Conservation (phyloP, 2,113 vertebrate species). For the Siphamia tubifer region DNA sequence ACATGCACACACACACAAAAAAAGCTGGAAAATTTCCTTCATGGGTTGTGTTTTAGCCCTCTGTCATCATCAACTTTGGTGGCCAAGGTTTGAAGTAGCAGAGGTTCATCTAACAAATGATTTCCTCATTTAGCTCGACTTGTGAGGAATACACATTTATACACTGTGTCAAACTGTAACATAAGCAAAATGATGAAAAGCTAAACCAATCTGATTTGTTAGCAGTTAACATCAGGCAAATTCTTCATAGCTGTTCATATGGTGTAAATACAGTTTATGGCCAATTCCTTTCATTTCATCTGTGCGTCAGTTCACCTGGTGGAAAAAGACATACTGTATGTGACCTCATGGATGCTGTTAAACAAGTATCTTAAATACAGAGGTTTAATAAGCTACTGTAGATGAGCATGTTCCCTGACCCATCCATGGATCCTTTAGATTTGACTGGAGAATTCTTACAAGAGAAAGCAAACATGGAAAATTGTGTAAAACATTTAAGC, state of each 20-base stretch:
- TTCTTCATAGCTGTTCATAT: background rate
- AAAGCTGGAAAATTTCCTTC: conserved; percentile 62
- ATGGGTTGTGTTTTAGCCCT: conserved; percentile 33
- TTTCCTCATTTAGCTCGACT: conserved; percentile 26
- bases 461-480: too few species aligned
- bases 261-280: background rate
- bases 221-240: conserved; percentile 1
- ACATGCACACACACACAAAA: conserved; percentile 38
- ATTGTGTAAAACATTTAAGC: too few species aligned
- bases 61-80: conserved; percentile 56
- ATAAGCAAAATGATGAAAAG: conserved; percentile 17
- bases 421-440: too few species aligned
- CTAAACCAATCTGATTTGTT: conserved; percentile 22
- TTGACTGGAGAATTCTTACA: too few species aligned
- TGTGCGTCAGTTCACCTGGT: too few species aligned
- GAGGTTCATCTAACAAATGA: conserved; percentile 31
- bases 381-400: too few species aligned
- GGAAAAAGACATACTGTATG: too few species aligned
- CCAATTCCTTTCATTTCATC: background rate
- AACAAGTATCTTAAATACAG: too few species aligned
- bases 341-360: too few species aligned
- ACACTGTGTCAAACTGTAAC: conserved; percentile 5
- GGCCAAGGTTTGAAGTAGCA: conserved; percentile 29
- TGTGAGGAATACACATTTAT: conserved; percentile 3
- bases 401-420: too few species aligned